A percentile compares a stretch with the other conserved stretches of the same genome.
Evolutionary conservation across 2,113 vertebrate species (phyloP).

Genomic region (Sylvia atricapilla): DNA sequence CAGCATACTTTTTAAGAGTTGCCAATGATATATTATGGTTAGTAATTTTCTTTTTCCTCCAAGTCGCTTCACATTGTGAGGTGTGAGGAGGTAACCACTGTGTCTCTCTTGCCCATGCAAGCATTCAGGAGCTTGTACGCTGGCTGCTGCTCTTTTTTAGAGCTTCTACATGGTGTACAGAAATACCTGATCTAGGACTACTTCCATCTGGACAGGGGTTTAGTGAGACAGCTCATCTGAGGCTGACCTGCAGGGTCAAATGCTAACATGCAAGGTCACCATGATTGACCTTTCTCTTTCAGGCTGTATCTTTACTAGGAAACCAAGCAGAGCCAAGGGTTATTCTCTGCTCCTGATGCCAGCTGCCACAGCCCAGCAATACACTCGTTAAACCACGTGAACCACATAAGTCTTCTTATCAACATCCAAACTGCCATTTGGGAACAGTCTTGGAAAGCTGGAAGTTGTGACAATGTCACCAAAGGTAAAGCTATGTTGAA

Average conservation of each 20-base stretch:
- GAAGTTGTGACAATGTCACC: background rate
- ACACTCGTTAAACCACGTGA: background rate
- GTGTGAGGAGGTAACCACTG: background rate
- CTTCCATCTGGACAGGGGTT: background rate
- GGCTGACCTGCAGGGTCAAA: background rate
- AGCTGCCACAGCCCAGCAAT: background rate
- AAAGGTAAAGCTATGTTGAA: background rate
- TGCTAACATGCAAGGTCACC: background rate
- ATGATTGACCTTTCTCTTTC: background rate
- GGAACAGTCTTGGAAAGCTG: background rate
- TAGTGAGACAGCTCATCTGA: background rate
- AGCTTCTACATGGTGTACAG: background rate
- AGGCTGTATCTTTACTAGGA: background rate
- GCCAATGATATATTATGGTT: fast-evolving
- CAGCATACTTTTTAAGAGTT: background rate
- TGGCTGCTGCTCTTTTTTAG: background rate
- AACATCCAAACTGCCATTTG: background rate
- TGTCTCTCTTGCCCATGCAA: background rate
- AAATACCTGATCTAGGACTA: background rate
- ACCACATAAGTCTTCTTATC: background rate
- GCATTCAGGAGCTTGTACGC: background rate
- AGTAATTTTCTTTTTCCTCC: background rate
- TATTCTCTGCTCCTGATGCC: background rate
- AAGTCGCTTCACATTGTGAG: background rate
- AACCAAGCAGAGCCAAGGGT: background rate